Base-by-base conservation (phyloP, 64 coral and sea anemone genomes). In the Pocillopora damicornis region DNA sequence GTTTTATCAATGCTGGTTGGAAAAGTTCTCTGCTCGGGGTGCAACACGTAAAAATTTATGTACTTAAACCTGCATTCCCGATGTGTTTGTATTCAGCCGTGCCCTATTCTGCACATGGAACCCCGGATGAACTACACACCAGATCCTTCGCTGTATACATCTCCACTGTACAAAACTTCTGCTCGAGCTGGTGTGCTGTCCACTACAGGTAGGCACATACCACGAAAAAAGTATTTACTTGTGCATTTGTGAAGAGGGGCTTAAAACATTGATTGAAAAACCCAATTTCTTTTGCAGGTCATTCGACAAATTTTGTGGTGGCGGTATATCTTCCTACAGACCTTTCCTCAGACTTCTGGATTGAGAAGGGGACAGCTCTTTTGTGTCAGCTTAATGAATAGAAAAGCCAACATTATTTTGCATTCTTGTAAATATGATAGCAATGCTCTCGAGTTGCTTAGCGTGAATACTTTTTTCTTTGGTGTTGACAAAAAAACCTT, bases 101-200 rank as follows among this genome's bases (percentile, higher is more conserved):
- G 94, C 89, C 97, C 97, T 59, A 98, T 98, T 72, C 61, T 98
- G 68, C 96, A 98, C 62, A 94, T 98, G 96, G 96, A 98, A 38
- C 96, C 96, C 2, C 90, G 94, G 73, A 98, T 98, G 96, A 98
- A 98, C 88, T 92, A 92, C 58, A 89, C 88, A 38, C 96, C 96
- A 56, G 96, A 98, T 38, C 69, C 88, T 13, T 87, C 93, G 15
- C 69, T 86, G 35, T 98, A 98, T 73, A 94, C 86, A 26, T 78
- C 87, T 61, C 96, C 96, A 25, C 78, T 98, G 82, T 98, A 98
- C 83, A 99, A 95, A 69, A 99, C 97, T 13, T 93, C 97, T 15
- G 93, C 86, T 14, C 81, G 97, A n/a, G 97, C 97, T 68, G 97
- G 97, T 74, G 97, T 99, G 25, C 67, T 99, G 4, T 99, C 97